A percentile compares a stretch with the other conserved stretches of the same genome.
Conservation (phyloP, 2,888 invertebrate genomes). For the Panopea generosa region DNA sequence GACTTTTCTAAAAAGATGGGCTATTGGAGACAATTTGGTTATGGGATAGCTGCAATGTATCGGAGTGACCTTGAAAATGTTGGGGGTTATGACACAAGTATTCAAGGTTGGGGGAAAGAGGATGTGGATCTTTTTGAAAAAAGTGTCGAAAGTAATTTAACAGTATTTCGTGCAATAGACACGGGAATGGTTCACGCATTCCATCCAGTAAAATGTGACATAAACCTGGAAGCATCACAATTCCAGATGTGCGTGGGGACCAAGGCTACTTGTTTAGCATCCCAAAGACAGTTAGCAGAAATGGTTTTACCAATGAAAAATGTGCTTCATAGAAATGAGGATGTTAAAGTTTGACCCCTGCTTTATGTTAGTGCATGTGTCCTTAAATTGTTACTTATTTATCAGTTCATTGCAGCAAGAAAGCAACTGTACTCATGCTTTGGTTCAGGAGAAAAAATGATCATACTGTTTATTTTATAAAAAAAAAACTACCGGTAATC, state of each 20-base stretch:
- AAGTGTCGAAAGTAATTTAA: constrained; percentile 88
- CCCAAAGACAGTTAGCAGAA: constrained; percentile 82
- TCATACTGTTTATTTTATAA: too few relatives aligned
- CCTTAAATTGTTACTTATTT: too few relatives aligned
- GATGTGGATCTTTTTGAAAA: constrained; percentile 98
- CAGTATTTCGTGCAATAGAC: constrained; percentile 94
- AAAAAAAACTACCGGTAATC: too few relatives aligned
- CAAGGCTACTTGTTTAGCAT: constrained; percentile 91
- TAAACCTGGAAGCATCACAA: constrained; percentile 91
- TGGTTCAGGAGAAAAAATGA: too few relatives aligned
- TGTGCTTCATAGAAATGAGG: constrained; percentile 21
- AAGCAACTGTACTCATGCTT: too few relatives aligned
- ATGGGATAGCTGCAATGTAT: constrained; percentile 96
- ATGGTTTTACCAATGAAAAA: constrained; percentile 55
- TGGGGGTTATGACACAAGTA: constrained; percentile 96
- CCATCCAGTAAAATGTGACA: constrained; percentile 95
- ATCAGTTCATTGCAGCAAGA: too few relatives aligned
- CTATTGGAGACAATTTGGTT: constrained; percentile 98
- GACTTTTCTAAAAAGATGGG: constrained; percentile 88
- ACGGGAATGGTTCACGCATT: constrained; percentile 96
- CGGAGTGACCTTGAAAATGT: constrained; percentile 92
- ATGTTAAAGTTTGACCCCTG: too few relatives aligned
- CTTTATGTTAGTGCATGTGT: too few relatives aligned
- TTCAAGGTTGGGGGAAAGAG: constrained; percentile 98
- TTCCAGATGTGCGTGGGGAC: constrained; percentile 97